Evolutionary conservation across 2,797 vertebrate species (phyloP).

Genomic region (Pseudomugil tenellus): DNA sequence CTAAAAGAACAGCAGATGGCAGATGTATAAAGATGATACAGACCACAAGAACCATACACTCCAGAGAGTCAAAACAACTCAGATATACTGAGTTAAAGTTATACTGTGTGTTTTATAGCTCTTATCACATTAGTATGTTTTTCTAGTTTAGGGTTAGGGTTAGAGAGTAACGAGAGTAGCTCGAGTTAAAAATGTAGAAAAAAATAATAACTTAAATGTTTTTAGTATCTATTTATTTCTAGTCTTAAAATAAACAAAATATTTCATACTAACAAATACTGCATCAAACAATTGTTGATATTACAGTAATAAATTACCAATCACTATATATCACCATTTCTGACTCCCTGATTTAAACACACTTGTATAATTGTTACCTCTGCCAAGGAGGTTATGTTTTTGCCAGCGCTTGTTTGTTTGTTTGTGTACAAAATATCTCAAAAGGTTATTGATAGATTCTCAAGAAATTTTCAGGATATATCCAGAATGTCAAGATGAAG

Average conservation of each 20-base stretch:
- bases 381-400: too few species aligned
- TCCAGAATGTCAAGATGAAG: too few species aligned
- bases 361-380: too few species aligned
- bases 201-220: background rate
- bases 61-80: background rate
- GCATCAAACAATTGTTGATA: background rate
- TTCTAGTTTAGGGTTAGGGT: background rate
- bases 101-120: background rate
- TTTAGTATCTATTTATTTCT: background rate
- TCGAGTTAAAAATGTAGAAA: background rate
- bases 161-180: background rate
- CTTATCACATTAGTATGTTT: background rate
- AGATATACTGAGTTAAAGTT: background rate
- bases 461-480: too few species aligned
- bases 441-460: too few species aligned
- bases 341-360: background rate
- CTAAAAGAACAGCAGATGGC: background rate
- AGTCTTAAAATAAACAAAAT: background rate
- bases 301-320: too few species aligned
- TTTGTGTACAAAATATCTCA: too few species aligned
- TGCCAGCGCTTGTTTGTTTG: too few species aligned
- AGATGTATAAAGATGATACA: background rate
- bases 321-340: background rate
- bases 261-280: background rate
- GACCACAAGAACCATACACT: background rate